A percentile compares a stretch with the other conserved stretches of the same genome.
These are phyloP conservation scores for Rotaria sp. DNA, from an alignment of 2,888 invertebrate species.

Conservation along the genomic window DNA sequence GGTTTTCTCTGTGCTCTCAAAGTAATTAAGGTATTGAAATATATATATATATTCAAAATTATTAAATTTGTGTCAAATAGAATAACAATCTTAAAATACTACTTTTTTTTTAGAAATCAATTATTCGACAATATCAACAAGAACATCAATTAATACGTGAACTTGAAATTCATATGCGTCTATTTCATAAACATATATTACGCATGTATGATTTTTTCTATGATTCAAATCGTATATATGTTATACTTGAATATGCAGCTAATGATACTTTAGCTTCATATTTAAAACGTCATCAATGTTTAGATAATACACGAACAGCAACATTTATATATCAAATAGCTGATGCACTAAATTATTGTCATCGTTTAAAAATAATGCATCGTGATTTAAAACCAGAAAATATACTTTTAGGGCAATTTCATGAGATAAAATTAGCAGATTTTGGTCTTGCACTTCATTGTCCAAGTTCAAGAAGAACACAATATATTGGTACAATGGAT, in stretches of 20 bases:
- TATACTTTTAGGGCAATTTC: constrained; percentile 72
- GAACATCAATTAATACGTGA: constrained; percentile 90
- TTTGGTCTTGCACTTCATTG: constrained; percentile 84
- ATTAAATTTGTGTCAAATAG: too few species aligned
- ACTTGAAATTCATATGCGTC: constrained; percentile 75
- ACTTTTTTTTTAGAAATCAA: constrained; percentile 64
- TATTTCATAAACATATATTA: constrained; percentile 50
- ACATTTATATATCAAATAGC: constrained; percentile 74
- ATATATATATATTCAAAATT: not conserved
- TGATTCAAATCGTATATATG: constrained; percentile 50
- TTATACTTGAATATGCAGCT: constrained; percentile 52
- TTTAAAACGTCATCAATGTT: constrained; percentile 45
- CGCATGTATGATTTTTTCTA: constrained; percentile 51
- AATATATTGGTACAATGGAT: constrained; percentile 58
- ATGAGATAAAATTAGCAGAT: constrained; percentile 86
- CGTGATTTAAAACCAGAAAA: constrained; percentile 91
- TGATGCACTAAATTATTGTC: constrained; percentile 79
- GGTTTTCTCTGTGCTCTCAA: constrained; percentile 4
- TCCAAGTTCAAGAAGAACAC: constrained; percentile 21
- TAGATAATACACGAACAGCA: constrained; percentile 48
- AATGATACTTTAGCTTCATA: constrained; percentile 50
- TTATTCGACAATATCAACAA: constrained; percentile 74
- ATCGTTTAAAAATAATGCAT: constrained; percentile 82
- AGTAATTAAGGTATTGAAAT: not conserved
- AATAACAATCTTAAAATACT: too few species aligned